Percentiles rank a stretch among this genome's conserved stretches.
phyloP scores from a whole-genome alignment of 1,140 invertebrate genomes.

The Magallana gigas region DNA sequence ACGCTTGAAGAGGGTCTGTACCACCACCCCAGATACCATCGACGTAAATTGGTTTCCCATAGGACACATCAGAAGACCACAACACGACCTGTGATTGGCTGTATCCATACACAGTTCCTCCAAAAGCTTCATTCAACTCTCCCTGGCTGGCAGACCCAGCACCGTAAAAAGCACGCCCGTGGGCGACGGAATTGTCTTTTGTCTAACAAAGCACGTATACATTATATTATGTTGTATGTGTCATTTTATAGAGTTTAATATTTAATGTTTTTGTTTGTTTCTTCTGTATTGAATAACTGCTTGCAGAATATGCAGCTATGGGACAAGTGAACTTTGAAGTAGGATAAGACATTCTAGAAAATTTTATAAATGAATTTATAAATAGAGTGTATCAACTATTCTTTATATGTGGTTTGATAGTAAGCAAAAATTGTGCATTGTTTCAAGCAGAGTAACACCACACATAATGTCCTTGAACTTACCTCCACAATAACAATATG shows the following conservation, averaged over 20 bases:
- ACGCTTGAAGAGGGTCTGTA: background rate
- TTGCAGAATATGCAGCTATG: no score
- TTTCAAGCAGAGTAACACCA: no score
- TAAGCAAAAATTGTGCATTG: no score
- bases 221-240: no score
- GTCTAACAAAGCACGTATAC: background rate
- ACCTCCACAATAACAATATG: background rate
- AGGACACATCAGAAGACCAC: background rate
- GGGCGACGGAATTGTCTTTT: background rate
- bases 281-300: no score
- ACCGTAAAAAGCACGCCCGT: background rate
- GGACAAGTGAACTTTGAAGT: no score
- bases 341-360: no score
- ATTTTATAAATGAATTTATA: no score
- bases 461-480: background rate
- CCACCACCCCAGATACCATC: background rate
- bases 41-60: background rate
- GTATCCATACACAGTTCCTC: background rate
- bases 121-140: background rate
- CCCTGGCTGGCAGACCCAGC: background rate
- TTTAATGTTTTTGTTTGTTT: no score
- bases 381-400: no score
- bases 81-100: background rate
- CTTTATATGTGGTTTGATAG: no score
- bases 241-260: no score